Conservation (phyloP, 1,140 invertebrate genomes). For the Rhyacophila brunnea region DNA sequence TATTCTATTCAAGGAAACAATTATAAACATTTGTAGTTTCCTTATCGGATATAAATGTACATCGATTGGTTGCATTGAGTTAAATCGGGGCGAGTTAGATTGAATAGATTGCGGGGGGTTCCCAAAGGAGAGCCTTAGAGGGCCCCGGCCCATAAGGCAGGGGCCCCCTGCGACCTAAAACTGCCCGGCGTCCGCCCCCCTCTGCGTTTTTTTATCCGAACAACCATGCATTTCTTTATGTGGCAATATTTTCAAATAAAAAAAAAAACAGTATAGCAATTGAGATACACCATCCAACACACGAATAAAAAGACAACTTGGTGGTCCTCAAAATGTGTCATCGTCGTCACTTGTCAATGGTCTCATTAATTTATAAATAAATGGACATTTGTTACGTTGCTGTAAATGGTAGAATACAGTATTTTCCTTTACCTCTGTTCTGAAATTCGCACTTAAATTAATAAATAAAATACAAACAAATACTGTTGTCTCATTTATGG, state of each 20-base stretch:
- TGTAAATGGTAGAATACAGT: slow-evolving; percentile 34
- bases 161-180: too few relatives aligned
- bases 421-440: slow-evolving; percentile 35
- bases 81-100: too few relatives aligned
- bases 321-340: too few relatives aligned
- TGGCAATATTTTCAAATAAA: not conserved
- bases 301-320: too few relatives aligned
- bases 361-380: slow-evolving; percentile 17
- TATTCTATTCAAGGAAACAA: too few relatives aligned
- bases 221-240: not conserved
- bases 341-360: not conserved
- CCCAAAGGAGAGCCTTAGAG: not conserved
- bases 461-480: slow-evolving; percentile 31
- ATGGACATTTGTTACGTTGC: slow-evolving; percentile 27
- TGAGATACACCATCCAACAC: not conserved
- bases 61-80: too few relatives aligned
- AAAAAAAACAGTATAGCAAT: too few relatives aligned
- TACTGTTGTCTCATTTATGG: not conserved
- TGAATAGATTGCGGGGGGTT: not conserved
- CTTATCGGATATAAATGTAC: too few relatives aligned
- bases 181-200: not conserved
- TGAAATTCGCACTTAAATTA: slow-evolving; percentile 35
- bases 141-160: not conserved
- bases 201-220: not conserved
- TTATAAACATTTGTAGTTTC: too few relatives aligned